These are phyloP conservation scores for Tragelaphus imberbis DNA, from an alignment of 2,113 vertebrate species.

Conservation along the genomic window DNA sequence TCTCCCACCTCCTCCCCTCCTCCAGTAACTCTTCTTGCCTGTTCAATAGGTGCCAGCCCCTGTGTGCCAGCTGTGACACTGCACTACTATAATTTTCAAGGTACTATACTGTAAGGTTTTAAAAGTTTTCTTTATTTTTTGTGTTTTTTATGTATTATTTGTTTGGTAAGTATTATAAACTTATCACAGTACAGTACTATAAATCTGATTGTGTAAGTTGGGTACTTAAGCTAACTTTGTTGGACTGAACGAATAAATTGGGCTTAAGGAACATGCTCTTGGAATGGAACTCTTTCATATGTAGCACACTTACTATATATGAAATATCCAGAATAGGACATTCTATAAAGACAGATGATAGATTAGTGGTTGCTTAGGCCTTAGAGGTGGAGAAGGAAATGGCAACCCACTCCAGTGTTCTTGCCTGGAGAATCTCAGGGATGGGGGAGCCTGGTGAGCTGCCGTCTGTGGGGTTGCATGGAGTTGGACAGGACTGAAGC, in stretches of 20 bases:
- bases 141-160: neutral
- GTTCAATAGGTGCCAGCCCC: neutral
- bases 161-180: neutral
- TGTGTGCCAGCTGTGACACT: neutral
- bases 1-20: neutral
- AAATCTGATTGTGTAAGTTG: neutral
- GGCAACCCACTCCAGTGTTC: no score
- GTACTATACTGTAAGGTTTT: neutral
- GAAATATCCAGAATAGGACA: neutral
- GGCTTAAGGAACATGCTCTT: neutral
- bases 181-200: neutral
- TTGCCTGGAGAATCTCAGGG: no score
- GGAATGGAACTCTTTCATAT: neutral
- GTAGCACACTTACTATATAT: neutral
- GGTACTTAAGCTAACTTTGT: neutral
- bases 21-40: neutral
- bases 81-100: neutral
- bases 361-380: neutral
- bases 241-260: neutral
- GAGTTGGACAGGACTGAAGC: no score
- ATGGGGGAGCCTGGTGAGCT: no score
- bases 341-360: neutral
- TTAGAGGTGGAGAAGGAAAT: neutral
- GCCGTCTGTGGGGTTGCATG: rapidly evolving
- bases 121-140: neutral